phyloP scores from a whole-genome alignment of 2,888 invertebrate genomes.

The Dinocampus coccinellae region DNA sequence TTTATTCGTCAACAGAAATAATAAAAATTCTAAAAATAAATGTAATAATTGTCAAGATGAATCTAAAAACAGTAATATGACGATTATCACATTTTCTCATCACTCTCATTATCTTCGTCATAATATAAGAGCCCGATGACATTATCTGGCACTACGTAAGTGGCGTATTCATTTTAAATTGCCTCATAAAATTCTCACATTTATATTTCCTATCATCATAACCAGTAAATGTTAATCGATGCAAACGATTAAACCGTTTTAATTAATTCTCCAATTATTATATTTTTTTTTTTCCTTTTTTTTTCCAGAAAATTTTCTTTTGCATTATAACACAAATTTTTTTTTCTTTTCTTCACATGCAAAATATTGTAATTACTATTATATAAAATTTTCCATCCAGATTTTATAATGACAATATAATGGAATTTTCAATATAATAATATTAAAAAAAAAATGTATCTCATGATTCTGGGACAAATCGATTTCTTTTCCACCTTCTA shows the following conservation, averaged over 20 bases:
- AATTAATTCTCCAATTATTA: constrained; percentile 1
- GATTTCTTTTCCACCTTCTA: no score
- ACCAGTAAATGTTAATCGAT: constrained; percentile 37
- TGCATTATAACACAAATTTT: not conserved
- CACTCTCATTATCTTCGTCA: not conserved
- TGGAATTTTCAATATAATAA: no score
- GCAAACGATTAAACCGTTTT: constrained; percentile 27
- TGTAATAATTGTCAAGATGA: no score
- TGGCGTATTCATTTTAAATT: not conserved
- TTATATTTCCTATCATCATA: not conserved
- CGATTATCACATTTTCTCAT: not conserved
- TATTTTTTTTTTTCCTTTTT: no score
- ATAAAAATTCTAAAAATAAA: no score
- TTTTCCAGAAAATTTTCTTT: no score
- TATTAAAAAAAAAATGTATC: no score
- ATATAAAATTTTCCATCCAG: not conserved
- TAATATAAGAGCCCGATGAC: not conserved
- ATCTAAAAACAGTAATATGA: no score
- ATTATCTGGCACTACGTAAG: not conserved
- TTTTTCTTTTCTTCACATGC: not conserved
- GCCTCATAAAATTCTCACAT: not conserved
- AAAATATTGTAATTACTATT: not conserved
- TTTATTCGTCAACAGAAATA: no score
- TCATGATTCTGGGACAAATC: no score
- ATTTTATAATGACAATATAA: not conserved